Evolutionary conservation across 2,888 invertebrate genomes (phyloP), one percentile per base, ranked within the genome.

Genomic region (Euzophera pinguis): DNA sequence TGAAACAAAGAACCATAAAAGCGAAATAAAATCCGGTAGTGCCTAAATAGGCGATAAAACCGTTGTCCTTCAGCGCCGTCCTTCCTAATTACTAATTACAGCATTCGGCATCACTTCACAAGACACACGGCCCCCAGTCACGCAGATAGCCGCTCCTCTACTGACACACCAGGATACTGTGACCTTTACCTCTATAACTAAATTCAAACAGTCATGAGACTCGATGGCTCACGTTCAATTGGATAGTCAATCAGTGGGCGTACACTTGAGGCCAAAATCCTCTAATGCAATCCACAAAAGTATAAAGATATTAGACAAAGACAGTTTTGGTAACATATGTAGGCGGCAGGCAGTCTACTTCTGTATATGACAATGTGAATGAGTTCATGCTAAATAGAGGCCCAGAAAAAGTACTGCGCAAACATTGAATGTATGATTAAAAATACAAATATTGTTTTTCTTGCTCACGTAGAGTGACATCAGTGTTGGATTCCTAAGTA

Each of bases 241-340:
- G 72, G 76, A 53, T 54, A 54, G 59, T 54, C 53, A 60, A 65
- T 50, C 43, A 43, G 73, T 85, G 71, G 85, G 86, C 71, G 85
- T 83, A 79, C 74, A 76, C 59, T 75, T 78, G 79, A 84, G 83
- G 84, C 69, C 81, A 74, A 74, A 79, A 77, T 57, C 65, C 72
- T 77, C 70, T 69, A 62, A 55, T 55, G 59, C 59, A 60, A 59
- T 54, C 59, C 62, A 59, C 65, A 53, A 55, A 64, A 58, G 61
- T 52, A 65, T 67, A 62, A 58, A 61, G 59, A 58, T 39, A 59
- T 58, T 62, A 57, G 42, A 57, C 27, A 54, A 55, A 54, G 60
- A 54, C 58, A 62, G 57, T 59, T 22, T 55, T 45, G 55, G 52
- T 39, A 47, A 57, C 58, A 53, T 54, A 57, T 53, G 58, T 57